These are phyloP conservation scores for Mus spicilegus DNA, from an alignment of 2,113 vertebrate species.

Conservation along the genomic window DNA sequence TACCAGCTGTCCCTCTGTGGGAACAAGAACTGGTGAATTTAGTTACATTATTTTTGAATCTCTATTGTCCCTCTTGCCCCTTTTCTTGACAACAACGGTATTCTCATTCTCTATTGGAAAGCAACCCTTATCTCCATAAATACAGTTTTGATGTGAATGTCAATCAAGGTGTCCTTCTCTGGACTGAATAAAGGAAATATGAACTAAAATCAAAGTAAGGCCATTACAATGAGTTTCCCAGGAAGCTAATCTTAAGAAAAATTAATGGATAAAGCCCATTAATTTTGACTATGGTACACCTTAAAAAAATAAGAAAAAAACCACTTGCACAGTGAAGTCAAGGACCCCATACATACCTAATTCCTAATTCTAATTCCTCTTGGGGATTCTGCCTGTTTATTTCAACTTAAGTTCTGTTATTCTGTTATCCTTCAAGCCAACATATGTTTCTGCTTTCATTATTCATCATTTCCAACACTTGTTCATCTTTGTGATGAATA, in stretches of 20 bases:
- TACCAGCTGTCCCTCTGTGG: slow-evolving; percentile 10
- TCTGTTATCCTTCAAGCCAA: background rate
- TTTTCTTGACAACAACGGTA: background rate
- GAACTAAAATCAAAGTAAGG: background rate
- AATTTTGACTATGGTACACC: background rate
- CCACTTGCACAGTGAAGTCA: background rate
- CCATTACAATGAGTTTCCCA: background rate
- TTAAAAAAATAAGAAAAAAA: background rate
- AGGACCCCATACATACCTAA: background rate
- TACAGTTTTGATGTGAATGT: background rate
- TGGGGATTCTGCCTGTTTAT: background rate
- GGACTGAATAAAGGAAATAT: background rate
- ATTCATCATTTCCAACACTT: background rate
- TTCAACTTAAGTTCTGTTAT: slow-evolving; percentile 2
- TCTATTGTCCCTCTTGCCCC: background rate
- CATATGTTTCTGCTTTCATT: background rate
- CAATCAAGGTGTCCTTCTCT: background rate
- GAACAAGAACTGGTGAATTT: background rate
- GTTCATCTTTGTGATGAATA: background rate
- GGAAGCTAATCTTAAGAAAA: slow-evolving; percentile 2
- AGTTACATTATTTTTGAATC: slow-evolving; percentile 30
- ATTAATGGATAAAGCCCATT: background rate
- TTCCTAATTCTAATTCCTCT: background rate
- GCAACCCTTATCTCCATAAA: background rate
- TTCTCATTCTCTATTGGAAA: background rate